These are phyloP conservation scores for Diabrotica virgifera DNA, from an alignment of 1,140 invertebrate species.

Conservation along the genomic window DNA sequence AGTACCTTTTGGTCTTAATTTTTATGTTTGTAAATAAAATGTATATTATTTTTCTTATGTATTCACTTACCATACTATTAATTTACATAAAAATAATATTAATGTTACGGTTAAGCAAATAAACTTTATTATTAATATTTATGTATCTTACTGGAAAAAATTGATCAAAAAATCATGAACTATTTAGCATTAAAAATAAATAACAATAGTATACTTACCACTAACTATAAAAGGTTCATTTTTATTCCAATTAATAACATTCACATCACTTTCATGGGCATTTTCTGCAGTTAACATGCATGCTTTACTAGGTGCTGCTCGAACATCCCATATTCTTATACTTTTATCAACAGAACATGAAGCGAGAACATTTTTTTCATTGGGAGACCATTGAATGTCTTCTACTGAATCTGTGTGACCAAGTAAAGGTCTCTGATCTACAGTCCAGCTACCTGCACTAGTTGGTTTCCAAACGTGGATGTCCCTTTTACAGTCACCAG, in stretches of 20 bases:
- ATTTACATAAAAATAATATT: no score
- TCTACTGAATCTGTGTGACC: slow-evolving; percentile 93
- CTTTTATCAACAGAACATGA: slow-evolving; percentile 94
- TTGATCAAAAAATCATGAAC: no score
- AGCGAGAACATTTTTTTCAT: slow-evolving; percentile 88
- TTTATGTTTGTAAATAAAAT: no score
- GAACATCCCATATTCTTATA: slow-evolving; percentile 87
- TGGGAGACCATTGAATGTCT: slow-evolving; percentile 98
- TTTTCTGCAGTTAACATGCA: slow-evolving; percentile 87
- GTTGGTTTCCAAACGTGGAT: slow-evolving; percentile 90
- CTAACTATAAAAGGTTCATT: slow-evolving; percentile 88
- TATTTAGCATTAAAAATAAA: no score
- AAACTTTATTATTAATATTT: no score
- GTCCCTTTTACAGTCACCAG: slow-evolving; percentile 85
- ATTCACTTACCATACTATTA: no score
- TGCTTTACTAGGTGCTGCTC: slow-evolving; percentile 79
- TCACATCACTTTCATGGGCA: slow-evolving; percentile 90
- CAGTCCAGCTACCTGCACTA: slow-evolving; percentile 75
- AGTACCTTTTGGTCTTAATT: no score
- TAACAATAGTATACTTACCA: slow-evolving; percentile 51
- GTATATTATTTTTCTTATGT: no score
- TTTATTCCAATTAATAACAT: slow-evolving; percentile 97
- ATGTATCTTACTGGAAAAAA: no score
- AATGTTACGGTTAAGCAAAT: no score
- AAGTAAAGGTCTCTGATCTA: slow-evolving; percentile 82